Conservation (phyloP, 1,140 invertebrate genomes). For the Drosophila truncata region DNA sequence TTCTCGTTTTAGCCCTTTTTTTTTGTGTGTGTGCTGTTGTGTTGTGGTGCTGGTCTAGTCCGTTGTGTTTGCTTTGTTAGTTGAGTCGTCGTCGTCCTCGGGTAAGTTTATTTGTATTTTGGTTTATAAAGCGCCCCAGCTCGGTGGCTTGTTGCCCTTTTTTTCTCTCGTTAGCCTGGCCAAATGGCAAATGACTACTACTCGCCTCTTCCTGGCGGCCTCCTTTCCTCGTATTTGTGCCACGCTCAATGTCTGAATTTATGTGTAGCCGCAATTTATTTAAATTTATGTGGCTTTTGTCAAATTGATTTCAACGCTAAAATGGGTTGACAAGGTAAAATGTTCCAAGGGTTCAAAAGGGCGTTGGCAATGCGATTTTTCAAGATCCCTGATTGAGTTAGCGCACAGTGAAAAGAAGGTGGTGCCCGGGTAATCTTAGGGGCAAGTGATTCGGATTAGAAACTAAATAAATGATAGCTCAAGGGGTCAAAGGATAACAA, state of each 20-base stretch:
- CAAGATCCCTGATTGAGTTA: slow-evolving; percentile 72
- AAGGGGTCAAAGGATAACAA: neutral
- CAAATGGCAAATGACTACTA: slow-evolving; percentile 40
- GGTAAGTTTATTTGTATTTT: slow-evolving; percentile 77
- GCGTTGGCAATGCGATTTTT: slow-evolving; percentile 45
- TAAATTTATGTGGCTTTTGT: slow-evolving; percentile 83
- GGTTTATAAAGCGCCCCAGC: slow-evolving; percentile 61
- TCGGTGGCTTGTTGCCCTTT: slow-evolving; percentile 9
- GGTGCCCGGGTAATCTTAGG: slow-evolving; percentile 36
- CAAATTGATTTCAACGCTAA: slow-evolving; percentile 82
- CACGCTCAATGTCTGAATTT: slow-evolving; percentile 71
- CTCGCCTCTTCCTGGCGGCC: slow-evolving; percentile 16
- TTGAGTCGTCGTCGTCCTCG: slow-evolving; percentile 64
- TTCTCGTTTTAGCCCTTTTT: slow-evolving; percentile 57
- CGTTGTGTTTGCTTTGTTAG: slow-evolving; percentile 72
- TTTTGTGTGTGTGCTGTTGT: neutral
- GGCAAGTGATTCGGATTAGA: slow-evolving; percentile 27
- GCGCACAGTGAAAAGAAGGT: slow-evolving; percentile 31
- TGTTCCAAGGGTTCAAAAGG: slow-evolving; percentile 28
- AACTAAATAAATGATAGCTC: slow-evolving; percentile 12
- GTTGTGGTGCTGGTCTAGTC: slow-evolving; percentile 8
- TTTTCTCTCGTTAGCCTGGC: slow-evolving; percentile 30
- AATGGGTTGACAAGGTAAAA: slow-evolving; percentile 78
- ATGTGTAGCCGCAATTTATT: slow-evolving; percentile 79
- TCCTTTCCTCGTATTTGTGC: slow-evolving; percentile 5